phyloP scores from a whole-genome alignment of 2,113 vertebrate genomes.

The Holacanthus passer region DNA sequence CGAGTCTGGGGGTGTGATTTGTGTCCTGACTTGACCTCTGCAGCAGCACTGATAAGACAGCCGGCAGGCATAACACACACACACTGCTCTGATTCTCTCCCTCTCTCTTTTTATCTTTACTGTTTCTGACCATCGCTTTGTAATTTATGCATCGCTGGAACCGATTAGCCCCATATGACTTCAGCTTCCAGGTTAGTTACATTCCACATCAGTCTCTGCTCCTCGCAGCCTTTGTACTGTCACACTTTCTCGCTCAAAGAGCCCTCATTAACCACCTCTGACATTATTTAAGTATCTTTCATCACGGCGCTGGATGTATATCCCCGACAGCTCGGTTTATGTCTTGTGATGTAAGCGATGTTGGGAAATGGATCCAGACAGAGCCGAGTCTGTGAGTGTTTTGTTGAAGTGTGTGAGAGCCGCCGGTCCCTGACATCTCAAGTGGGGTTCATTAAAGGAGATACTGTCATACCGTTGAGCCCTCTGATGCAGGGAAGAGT shows the following conservation, averaged over 20 bases:
- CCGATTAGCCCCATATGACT: conserved; percentile 66
- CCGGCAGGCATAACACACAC: conserved; percentile 27
- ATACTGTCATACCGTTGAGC: conserved; percentile 18
- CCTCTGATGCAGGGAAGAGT: conserved; percentile 6
- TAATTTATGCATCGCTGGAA: conserved; percentile 68
- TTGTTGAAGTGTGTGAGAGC: conserved; percentile 41
- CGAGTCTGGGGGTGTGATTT: conserved; percentile 56
- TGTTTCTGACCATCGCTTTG: conserved; percentile 32
- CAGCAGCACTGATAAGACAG: conserved; percentile 56
- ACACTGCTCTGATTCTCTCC: conserved; percentile 36
- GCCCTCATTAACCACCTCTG: conserved; percentile 28
- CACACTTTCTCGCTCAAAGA: conserved; percentile 25
- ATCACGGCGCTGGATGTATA: conserved; percentile 17
- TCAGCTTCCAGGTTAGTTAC: conserved; percentile 63
- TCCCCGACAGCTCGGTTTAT: conserved; percentile 36
- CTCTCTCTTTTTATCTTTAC: conserved; percentile 49
- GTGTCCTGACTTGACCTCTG: conserved; percentile 74
- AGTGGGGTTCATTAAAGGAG: conserved; percentile 28
- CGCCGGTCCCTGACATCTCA: conserved; percentile 12
- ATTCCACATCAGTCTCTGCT: conserved; percentile 73
- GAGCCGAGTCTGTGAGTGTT: conserved; percentile 42
- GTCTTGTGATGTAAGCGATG: conserved; percentile 43
- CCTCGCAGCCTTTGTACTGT: conserved; percentile 61
- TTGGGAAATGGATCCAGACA: conserved; percentile 25
- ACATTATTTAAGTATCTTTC: conserved; percentile 60